phyloP scores from a whole-genome alignment of 2,113 vertebrate species.

The Cyanoliseus patagonus region DNA sequence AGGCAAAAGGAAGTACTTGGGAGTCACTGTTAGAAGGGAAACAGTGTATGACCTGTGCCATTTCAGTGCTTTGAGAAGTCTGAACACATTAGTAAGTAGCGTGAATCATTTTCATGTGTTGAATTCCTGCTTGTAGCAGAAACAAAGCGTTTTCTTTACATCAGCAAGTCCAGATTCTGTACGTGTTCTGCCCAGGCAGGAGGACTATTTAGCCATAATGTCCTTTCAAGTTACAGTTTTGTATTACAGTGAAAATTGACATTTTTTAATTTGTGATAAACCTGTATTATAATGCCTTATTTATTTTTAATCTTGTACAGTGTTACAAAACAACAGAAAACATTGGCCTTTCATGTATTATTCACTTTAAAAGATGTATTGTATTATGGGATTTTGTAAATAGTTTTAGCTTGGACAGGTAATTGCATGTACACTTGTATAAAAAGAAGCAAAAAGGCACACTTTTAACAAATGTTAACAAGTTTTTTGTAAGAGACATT shows the following conservation, averaged over 20 bases:
- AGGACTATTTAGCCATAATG: slow-evolving; percentile 69
- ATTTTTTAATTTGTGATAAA: slow-evolving; percentile 79
- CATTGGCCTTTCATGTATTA: slow-evolving; percentile 85
- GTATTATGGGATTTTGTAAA: slow-evolving; percentile 87
- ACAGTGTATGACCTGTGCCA: slow-evolving; percentile 1
- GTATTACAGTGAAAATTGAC: slow-evolving; percentile 64
- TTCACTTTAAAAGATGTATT: slow-evolving; percentile 86
- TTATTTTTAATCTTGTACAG: slow-evolving; percentile 88
- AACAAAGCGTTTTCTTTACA: slow-evolving; percentile 32
- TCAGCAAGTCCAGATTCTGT: slow-evolving; percentile 55
- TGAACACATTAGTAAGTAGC: neutral
- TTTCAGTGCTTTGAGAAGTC: slow-evolving; percentile 9
- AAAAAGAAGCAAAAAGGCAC: slow-evolving; percentile 65
- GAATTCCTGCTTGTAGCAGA: slow-evolving; percentile 26
- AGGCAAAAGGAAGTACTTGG: neutral
- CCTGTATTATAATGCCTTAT: slow-evolving; percentile 90
- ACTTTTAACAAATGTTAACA: slow-evolving; percentile 75
- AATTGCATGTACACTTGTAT: slow-evolving; percentile 81
- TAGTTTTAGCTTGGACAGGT: slow-evolving; percentile 78
- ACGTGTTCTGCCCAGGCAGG: slow-evolving; percentile 35
- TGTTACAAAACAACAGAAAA: slow-evolving; percentile 74
- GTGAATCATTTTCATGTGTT: neutral
- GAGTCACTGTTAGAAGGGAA: neutral
- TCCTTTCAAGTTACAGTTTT: slow-evolving; percentile 67
- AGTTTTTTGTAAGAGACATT: slow-evolving; percentile 82